A percentile compares a stretch with the other conserved stretches of the same genome.
phyloP scores from a whole-genome alignment of 2,797 vertebrate genomes.

The Anabas testudineus region DNA sequence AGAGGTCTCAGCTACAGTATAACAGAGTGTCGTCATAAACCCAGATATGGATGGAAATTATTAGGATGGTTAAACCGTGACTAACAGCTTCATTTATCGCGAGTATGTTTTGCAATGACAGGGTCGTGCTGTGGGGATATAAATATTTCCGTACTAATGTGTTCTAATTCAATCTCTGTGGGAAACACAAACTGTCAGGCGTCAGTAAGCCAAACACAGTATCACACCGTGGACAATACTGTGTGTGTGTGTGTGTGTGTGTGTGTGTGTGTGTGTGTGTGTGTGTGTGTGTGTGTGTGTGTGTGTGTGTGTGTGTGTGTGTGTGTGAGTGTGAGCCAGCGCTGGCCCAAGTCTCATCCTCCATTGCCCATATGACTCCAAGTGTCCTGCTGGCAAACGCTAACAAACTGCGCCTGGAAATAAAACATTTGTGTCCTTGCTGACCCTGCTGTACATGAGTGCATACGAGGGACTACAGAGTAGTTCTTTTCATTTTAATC shows the following conservation, averaged over 20 bases:
- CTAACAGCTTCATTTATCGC: conserved; percentile 59
- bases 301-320: conserved; percentile 11
- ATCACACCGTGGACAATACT: conserved; percentile 40
- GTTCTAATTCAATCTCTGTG: conserved; percentile 72
- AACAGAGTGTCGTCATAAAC: conserved; percentile 36
- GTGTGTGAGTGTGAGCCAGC: conserved; percentile 9
- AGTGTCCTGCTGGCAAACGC: conserved; percentile 59
- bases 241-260: conserved; percentile 12
- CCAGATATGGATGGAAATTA: conserved; percentile 38
- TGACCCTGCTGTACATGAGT: conserved; percentile 20
- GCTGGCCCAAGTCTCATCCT: conserved; percentile 40
- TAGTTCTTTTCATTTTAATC: conserved; percentile 16
- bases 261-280: conserved; percentile 13
- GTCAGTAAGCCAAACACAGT: conserved; percentile 51
- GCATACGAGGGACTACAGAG: background rate
- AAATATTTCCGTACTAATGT: conserved; percentile 71
- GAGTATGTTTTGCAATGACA: conserved; percentile 40
- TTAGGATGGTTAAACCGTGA: conserved; percentile 45
- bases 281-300: conserved; percentile 12
- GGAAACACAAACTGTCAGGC: conserved; percentile 66
- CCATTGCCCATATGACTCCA: conserved; percentile 55
- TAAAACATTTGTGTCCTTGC: conserved; percentile 50
- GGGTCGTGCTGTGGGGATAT: conserved; percentile 50
- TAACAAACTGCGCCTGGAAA: conserved; percentile 41
- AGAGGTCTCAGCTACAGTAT: conserved; percentile 15